These are phyloP conservation scores for Athalia circularis DNA, from an alignment of 2,888 invertebrate species.

Conservation along the genomic window DNA sequence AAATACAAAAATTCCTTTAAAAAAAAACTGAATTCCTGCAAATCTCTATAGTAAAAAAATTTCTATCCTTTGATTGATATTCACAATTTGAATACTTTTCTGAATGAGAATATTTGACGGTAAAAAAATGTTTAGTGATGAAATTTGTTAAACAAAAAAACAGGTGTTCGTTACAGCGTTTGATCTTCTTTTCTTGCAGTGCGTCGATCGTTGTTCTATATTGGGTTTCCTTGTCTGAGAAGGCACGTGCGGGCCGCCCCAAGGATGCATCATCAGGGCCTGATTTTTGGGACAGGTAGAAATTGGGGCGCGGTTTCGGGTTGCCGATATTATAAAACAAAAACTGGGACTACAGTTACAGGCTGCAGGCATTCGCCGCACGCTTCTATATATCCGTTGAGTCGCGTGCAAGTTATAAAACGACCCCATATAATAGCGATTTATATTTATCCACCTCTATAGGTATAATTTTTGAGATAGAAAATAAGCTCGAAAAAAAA, in stretches of 20 bases:
- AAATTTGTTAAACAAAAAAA: not conserved
- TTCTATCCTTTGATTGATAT: too few relatives aligned
- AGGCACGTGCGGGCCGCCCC: conserved; percentile 35
- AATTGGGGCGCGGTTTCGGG: conserved; percentile 42
- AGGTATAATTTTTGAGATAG: too few relatives aligned
- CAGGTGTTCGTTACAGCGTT: conserved; percentile 32
- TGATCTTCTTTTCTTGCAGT: conserved; percentile 2
- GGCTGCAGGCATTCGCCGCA: conserved; percentile 7
- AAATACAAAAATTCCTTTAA: not conserved
- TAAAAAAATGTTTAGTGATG: too few relatives aligned
- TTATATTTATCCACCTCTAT: not conserved
- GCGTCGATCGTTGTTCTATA: conserved; percentile 29
- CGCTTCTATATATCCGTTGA: conserved; percentile 16
- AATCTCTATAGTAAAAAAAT: too few relatives aligned
- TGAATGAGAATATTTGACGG: too few relatives aligned
- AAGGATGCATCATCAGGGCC: not conserved
- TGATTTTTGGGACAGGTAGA: conserved; percentile 40
- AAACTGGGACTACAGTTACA: not conserved
- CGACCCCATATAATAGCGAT: not conserved
- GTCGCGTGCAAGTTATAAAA: conserved; percentile 40
- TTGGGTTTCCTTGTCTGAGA: conserved; percentile 1
- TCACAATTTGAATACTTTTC: too few relatives aligned
- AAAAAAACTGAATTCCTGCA: not conserved
- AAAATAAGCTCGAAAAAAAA: not conserved
- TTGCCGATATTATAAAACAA: conserved; percentile 36